Evolutionary conservation across 2,888 invertebrate species (phyloP).

Genomic region (Icerya purchasi): DNA sequence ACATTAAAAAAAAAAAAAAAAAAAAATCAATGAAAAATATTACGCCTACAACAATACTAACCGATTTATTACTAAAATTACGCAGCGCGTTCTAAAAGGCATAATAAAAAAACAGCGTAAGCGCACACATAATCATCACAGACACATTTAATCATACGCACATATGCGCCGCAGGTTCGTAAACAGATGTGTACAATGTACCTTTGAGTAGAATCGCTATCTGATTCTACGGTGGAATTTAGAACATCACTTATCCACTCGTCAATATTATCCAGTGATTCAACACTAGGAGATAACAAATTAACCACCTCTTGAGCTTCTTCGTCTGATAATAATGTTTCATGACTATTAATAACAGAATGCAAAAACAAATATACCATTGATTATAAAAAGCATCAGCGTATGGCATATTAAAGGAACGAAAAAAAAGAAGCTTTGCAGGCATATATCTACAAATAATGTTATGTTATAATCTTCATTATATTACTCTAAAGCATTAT

Average conservation of each 20-base stretch:
- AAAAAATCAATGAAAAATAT: no score
- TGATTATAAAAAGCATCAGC: background rate
- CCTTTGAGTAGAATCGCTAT: conserved; percentile 11
- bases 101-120: no score
- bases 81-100: no score
- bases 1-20: no score
- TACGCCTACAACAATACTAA: no score
- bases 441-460: background rate
- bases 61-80: no score
- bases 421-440: background rate
- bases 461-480: no score
- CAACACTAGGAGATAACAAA: conserved; percentile 38
- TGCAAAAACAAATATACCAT: background rate
- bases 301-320: conserved; percentile 74
- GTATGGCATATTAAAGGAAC: background rate
- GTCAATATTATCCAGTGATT: conserved; percentile 9
- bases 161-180: no score
- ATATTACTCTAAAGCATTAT: no score
- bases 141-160: no score
- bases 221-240: conserved; percentile 11
- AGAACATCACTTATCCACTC: conserved; percentile 15
- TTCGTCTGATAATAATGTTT: conserved; percentile 55
- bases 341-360: conserved; percentile 13
- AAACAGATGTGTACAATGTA: no score
- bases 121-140: no score